A percentile compares a stretch with the other conserved stretches of the same genome.
Evolutionary conservation across 2,113 vertebrate species (phyloP).

Genomic region (Rhea americana): DNA sequence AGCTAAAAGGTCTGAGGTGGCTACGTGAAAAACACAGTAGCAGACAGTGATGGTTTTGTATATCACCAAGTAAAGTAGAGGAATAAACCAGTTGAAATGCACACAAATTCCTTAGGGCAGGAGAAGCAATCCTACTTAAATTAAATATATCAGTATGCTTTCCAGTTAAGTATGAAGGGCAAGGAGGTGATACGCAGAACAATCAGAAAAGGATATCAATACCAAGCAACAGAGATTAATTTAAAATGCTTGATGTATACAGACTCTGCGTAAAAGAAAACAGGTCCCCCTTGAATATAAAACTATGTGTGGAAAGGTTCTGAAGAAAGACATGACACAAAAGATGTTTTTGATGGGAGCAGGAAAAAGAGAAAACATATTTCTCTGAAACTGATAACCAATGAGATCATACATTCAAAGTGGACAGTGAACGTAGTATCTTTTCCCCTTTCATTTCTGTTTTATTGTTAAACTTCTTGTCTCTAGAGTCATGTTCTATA

Average conservation of each 20-base stretch:
- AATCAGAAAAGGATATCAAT: neutral
- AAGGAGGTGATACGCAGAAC: neutral
- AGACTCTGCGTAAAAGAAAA: neutral
- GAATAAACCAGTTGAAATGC: neutral
- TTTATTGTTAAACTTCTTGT: neutral
- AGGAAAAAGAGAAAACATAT: neutral
- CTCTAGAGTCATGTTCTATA: neutral
- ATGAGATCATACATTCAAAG: neutral
- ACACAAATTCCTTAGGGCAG: neutral
- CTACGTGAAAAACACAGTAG: neutral
- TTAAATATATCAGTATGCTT: conserved; percentile 3
- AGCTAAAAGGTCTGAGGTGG: neutral
- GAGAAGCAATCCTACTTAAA: neutral
- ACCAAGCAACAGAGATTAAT: neutral
- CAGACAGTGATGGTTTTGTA: neutral
- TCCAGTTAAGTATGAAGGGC: conserved; percentile 9
- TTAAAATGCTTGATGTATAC: neutral
- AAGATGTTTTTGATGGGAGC: neutral
- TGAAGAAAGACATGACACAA: neutral
- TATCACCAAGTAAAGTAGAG: neutral
- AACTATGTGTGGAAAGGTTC: neutral
- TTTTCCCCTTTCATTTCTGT: neutral
- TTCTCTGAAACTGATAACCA: neutral
- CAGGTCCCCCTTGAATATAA: neutral
- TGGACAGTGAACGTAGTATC: neutral